A percentile compares a stretch with the other conserved stretches of the same genome.
Conservation (phyloP, 2,888 invertebrate genomes). For the Drosophila robusta region DNA sequence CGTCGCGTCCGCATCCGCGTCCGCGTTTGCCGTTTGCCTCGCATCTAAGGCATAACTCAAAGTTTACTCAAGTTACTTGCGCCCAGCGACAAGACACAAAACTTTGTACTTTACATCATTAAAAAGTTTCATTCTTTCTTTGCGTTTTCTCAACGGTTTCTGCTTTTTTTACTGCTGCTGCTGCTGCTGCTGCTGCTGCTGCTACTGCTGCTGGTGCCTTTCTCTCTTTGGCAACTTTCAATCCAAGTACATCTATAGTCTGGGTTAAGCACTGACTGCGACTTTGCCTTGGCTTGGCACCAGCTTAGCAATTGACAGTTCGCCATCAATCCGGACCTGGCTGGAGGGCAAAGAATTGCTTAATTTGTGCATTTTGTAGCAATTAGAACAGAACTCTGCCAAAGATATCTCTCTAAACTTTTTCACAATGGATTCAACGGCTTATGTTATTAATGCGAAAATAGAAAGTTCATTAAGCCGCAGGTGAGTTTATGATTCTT, state of each 20-base stretch:
- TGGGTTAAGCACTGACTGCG: constrained; percentile 67
- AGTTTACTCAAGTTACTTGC: constrained; percentile 79
- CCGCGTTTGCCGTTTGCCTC: constrained; percentile 30
- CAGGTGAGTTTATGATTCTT: constrained; percentile 15
- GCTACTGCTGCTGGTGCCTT: constrained; percentile 17
- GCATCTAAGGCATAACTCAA: constrained; percentile 77
- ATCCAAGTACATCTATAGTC: constrained; percentile 63
- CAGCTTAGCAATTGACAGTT: constrained; percentile 73
- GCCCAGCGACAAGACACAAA: constrained; percentile 76
- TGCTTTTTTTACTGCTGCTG: constrained; percentile 19
- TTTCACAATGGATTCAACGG: constrained; percentile 36
- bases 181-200: constrained; percentile 15
- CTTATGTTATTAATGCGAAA: constrained; percentile 16
- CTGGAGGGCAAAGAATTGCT: constrained; percentile 44
- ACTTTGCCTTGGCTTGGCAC: constrained; percentile 34
- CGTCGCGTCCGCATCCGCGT: constrained; percentile 42
- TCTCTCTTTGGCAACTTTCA: constrained; percentile 46
- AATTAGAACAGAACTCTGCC: constrained; percentile 47
- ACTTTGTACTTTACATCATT: constrained; percentile 84
- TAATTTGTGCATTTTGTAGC: constrained; percentile 67
- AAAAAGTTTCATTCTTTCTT: constrained; percentile 81
- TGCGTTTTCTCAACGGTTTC: constrained; percentile 43
- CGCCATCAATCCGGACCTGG: constrained; percentile 61
- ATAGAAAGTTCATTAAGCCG: constrained; percentile 15
- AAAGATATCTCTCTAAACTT: constrained; percentile 38